Percentiles rank a stretch among this genome's conserved stretches.
phyloP scores from a whole-genome alignment of 1,140 invertebrate genomes.

The Schlechtendalia chinensis region DNA sequence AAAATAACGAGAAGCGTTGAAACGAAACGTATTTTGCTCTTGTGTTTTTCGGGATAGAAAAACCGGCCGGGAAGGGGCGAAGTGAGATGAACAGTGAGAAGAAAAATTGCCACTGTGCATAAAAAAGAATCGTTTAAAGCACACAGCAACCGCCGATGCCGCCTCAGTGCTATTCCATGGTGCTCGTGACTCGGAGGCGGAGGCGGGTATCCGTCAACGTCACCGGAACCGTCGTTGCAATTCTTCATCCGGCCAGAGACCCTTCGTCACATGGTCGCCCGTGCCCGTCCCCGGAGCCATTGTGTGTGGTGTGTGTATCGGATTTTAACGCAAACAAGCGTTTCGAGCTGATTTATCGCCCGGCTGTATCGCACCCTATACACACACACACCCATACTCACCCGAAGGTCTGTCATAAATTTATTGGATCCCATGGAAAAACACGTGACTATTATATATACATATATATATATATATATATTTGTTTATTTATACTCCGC shows the following conservation, averaged over 20 bases:
- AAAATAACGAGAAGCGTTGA: no score
- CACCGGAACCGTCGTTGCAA: slow-evolving; percentile 11
- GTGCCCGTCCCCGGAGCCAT: not conserved
- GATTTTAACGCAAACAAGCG: slow-evolving; percentile 41
- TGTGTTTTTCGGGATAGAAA: no score
- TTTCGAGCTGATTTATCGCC: slow-evolving; percentile 35
- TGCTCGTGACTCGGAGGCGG: not conserved
- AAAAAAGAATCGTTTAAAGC: slow-evolving; percentile 31
- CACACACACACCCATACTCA: not conserved
- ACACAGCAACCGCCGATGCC: not conserved
- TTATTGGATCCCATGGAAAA: slow-evolving; percentile 4
- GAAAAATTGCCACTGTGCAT: slow-evolving; percentile 22
- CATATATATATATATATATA: not conserved
- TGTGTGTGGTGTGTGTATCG: slow-evolving; percentile 20
- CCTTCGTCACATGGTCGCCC: slow-evolving; percentile 26
- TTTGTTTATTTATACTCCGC: not conserved
- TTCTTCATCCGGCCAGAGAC: slow-evolving; percentile 25
- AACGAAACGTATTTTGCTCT: no score
- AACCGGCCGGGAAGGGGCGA: no score
- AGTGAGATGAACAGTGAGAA: no score
- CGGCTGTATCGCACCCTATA: slow-evolving; percentile 36
- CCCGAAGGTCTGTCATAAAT: slow-evolving; percentile 35
- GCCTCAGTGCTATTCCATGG: no score
- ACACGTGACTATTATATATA: slow-evolving; percentile 21
- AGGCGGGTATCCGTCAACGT: slow-evolving; percentile 35